A percentile compares a stretch with the other conserved stretches of the same genome.
Evolutionary conservation across 2,797 vertebrate species (phyloP).

Genomic region (Emydoidea blandingii): DNA sequence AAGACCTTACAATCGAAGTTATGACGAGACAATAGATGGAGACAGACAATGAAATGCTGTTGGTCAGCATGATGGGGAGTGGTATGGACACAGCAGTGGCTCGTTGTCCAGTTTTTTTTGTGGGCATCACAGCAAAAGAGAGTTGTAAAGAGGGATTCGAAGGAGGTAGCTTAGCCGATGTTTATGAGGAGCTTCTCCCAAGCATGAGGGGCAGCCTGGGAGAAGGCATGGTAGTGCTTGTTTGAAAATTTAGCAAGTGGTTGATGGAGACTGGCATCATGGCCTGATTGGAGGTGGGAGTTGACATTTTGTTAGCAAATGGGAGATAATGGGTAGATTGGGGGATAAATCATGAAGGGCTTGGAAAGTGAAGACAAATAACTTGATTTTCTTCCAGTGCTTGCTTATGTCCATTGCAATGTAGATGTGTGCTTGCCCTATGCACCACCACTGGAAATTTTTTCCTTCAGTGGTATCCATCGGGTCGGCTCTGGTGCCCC

Average conservation of each 20-base stretch:
- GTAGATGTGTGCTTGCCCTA: too few species aligned
- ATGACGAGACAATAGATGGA: neutral
- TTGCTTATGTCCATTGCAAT: too few species aligned
- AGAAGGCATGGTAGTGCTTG: neutral
- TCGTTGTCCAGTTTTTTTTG: neutral
- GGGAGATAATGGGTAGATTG: too few species aligned
- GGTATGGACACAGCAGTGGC: neutral
- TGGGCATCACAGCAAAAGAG: neutral
- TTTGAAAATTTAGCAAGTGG: neutral
- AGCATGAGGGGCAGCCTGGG: neutral
- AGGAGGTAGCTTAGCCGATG: neutral
- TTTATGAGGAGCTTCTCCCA: neutral
- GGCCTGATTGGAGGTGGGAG: too few species aligned
- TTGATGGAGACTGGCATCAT: neutral
- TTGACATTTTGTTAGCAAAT: too few species aligned
- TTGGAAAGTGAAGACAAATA: too few species aligned
- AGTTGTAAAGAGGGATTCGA: neutral
- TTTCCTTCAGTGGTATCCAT: too few species aligned
- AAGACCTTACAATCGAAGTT: neutral
- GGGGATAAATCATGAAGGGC: too few species aligned
- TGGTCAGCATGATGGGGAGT: neutral
- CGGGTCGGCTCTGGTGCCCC: too few species aligned
- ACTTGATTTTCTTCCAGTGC: too few species aligned
- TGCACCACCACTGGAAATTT: too few species aligned
- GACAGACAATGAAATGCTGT: neutral